These are phyloP conservation scores for Falco peregrinus DNA, from an alignment of 2,797 vertebrate species.

Conservation along the genomic window DNA sequence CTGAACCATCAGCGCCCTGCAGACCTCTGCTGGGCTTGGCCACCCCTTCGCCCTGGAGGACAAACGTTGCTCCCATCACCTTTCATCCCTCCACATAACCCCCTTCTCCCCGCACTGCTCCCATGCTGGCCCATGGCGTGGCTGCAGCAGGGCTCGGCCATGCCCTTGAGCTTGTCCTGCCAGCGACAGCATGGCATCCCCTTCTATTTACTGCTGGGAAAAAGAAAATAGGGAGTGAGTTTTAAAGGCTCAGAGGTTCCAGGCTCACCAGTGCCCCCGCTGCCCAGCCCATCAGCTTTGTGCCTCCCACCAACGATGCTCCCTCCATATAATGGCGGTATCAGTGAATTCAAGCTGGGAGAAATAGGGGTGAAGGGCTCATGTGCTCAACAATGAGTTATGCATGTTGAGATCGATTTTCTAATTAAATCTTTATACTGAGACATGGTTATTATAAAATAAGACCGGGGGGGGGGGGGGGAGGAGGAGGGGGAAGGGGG, in stretches of 20 bases:
- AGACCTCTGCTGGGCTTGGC: background rate
- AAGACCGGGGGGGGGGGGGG: background rate
- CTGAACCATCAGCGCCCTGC: background rate
- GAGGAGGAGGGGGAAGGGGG: rapidly evolving
- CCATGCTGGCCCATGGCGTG: rapidly evolving
- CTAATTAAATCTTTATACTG: slow-evolving; percentile 45
- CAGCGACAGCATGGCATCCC: rapidly evolving
- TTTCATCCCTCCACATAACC: background rate
- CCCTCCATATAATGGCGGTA: background rate
- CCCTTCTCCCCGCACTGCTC: background rate
- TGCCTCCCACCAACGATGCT: background rate
- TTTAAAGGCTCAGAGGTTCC: background rate
- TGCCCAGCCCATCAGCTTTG: background rate
- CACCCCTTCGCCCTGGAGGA: background rate
- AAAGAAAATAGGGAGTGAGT: background rate
- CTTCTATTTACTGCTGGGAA: background rate
- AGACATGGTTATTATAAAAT: slow-evolving; percentile 20
- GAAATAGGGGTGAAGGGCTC: background rate
- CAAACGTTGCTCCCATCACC: rapidly evolving
- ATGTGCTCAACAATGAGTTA: slow-evolving; percentile 20
- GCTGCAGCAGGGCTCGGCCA: background rate
- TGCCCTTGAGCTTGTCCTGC: background rate
- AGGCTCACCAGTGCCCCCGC: rapidly evolving
- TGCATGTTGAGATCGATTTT: slow-evolving; percentile 20
- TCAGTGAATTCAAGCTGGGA: background rate